Conservation (phyloP, 1,140 invertebrate genomes). For the Calosoma granatense region DNA sequence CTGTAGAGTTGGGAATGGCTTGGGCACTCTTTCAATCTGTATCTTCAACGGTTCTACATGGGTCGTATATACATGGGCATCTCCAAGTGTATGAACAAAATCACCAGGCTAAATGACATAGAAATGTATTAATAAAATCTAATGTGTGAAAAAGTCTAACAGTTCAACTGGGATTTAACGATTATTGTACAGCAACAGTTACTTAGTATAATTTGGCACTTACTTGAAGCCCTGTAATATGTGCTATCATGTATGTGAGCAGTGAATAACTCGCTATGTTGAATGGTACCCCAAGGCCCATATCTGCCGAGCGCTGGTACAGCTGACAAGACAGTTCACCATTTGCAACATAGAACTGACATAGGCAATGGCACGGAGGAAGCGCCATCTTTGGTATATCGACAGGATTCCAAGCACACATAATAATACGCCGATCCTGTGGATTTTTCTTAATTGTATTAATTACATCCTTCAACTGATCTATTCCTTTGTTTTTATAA, state of each 20-base stretch:
- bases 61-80: constrained; percentile 93
- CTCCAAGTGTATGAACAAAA: constrained; percentile 93
- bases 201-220: not conserved
- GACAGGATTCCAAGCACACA: constrained; percentile 91
- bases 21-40: constrained; percentile 73
- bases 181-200: constrained; percentile 1
- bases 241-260: constrained; percentile 92
- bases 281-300: constrained; percentile 97
- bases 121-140: constrained; percentile 15
- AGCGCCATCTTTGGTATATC: constrained; percentile 90
- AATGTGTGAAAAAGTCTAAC: not conserved
- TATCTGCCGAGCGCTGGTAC: constrained; percentile 95
- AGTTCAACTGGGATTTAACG: not conserved
- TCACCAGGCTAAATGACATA: constrained; percentile 68
- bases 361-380: constrained; percentile 92
- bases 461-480: constrained; percentile 85
- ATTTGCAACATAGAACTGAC: constrained; percentile 89
- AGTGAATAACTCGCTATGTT: constrained; percentile 97
- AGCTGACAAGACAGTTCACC: constrained; percentile 80
- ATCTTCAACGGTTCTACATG: constrained; percentile 78
- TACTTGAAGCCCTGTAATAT: constrained; percentile 79
- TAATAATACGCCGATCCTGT: constrained; percentile 79
- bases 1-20: constrained; percentile 71
- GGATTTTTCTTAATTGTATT: constrained; percentile 77
- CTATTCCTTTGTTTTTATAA: constrained; percentile 79